Evolutionary conservation across 2,113 vertebrate species (phyloP).

Genomic region (Phasianus colchicus): DNA sequence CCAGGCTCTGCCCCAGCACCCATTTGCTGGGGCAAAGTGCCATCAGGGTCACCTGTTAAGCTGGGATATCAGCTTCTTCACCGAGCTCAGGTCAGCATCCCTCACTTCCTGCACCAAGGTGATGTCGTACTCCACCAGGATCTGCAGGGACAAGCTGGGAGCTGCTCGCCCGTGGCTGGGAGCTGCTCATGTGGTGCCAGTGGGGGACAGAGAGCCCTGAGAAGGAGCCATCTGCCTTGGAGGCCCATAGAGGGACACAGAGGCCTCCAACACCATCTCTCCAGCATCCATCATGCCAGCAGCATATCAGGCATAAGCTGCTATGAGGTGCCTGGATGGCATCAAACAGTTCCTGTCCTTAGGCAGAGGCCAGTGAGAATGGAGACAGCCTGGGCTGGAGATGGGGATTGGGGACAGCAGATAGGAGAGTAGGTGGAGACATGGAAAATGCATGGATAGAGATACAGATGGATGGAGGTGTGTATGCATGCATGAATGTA

Average conservation of each 20-base stretch:
- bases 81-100: slow-evolving; percentile 83
- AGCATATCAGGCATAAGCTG: background rate
- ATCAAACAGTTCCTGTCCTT: background rate
- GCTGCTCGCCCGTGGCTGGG: rapidly evolving
- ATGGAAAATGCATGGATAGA: background rate
- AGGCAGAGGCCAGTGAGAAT: rapidly evolving
- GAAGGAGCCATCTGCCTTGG: background rate
- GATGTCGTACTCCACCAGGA: slow-evolving; percentile 85
- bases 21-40: background rate
- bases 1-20: background rate
- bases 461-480: no score
- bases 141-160: slow-evolving; percentile 67
- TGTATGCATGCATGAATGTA: background rate
- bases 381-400: background rate
- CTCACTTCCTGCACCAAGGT: slow-evolving; percentile 91
- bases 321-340: background rate
- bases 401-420: background rate
- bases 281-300: background rate
- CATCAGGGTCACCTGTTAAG: slow-evolving; percentile 82
- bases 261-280: background rate
- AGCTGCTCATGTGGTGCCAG: background rate
- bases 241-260: background rate
- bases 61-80: slow-evolving; percentile 80
- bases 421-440: background rate
- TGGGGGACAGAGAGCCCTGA: background rate